Conservation (phyloP, 2,797 vertebrate genomes). For the Australoheros facetus region DNA sequence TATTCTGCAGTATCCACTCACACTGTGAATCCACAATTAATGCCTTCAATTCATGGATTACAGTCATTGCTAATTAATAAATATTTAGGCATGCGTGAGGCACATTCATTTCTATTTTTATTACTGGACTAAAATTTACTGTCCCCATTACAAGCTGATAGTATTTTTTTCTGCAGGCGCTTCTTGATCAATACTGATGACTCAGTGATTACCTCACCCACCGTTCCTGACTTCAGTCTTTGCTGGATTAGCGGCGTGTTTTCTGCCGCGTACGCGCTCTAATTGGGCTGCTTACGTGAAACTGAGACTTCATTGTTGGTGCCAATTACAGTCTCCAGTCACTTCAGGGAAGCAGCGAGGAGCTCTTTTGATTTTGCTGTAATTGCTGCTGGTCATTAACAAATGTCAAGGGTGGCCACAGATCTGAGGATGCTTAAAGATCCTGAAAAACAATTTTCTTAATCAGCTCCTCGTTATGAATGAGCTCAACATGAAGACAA, state of each 20-base stretch:
- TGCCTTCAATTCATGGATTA: not conserved
- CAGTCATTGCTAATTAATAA: constrained; percentile 1
- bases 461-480: constrained; percentile 10
- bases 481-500: not conserved
- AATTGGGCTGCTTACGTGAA: not conserved
- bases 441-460: constrained; percentile 8
- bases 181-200: constrained; percentile 41
- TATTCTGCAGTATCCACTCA: not conserved
- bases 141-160: constrained; percentile 16
- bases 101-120: constrained; percentile 7
- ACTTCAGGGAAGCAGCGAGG: not conserved
- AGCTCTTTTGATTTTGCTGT: constrained; percentile 5
- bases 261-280: not conserved
- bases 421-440: constrained; percentile 23
- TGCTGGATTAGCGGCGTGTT: not conserved
- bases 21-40: not conserved
- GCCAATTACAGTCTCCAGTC: constrained; percentile 9
- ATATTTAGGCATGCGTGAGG: not conserved
- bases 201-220: constrained; percentile 23
- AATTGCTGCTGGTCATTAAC: constrained; percentile 38
- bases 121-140: constrained; percentile 24
- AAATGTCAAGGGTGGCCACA: constrained; percentile 30
- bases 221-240: not conserved
- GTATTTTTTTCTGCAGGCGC: constrained; percentile 21
- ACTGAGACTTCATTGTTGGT: constrained; percentile 1